Evolutionary conservation across 1,140 invertebrate genomes (phyloP).

Genomic region (Hyposmocoma kahamanoa): DNA sequence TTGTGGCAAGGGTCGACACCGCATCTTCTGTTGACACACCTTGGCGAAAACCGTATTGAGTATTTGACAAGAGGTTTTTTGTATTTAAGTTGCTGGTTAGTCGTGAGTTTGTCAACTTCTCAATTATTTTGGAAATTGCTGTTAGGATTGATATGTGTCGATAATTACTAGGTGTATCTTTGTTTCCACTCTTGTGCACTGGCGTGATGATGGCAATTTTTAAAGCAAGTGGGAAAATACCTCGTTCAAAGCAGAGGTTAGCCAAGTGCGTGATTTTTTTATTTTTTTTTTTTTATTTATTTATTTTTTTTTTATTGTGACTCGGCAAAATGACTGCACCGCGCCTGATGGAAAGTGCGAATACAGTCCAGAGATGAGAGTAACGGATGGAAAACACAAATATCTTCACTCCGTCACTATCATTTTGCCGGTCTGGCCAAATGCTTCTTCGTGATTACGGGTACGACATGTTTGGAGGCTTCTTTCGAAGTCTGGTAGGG

Average conservation of each 20-base stretch:
- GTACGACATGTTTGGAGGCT: not conserved
- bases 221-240: not conserved
- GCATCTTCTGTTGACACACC: conserved; percentile 8
- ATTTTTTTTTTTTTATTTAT: no score
- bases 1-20: not conserved
- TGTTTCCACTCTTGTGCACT: not conserved
- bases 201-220: not conserved
- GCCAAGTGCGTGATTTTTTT: not conserved
- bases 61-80: conserved; percentile 1
- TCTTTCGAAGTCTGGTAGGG: not conserved
- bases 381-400: no score
- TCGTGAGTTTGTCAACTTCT: conserved; percentile 6
- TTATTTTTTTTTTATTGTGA: no score
- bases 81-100: conserved; percentile 4
- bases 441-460: no score
- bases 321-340: no score
- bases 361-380: no score
- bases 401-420: no score
- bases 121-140: conserved; percentile 7
- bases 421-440: no score
- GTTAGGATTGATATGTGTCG: conserved; percentile 4
- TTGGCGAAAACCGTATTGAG: conserved; percentile 8
- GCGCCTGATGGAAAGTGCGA: no score
- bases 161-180: not conserved
- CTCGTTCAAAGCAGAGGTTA: conserved; percentile 1